Percentiles rank a stretch among this genome's conserved stretches.
Conservation (phyloP, 1,140 invertebrate species). For the Whitmania pigra region DNA sequence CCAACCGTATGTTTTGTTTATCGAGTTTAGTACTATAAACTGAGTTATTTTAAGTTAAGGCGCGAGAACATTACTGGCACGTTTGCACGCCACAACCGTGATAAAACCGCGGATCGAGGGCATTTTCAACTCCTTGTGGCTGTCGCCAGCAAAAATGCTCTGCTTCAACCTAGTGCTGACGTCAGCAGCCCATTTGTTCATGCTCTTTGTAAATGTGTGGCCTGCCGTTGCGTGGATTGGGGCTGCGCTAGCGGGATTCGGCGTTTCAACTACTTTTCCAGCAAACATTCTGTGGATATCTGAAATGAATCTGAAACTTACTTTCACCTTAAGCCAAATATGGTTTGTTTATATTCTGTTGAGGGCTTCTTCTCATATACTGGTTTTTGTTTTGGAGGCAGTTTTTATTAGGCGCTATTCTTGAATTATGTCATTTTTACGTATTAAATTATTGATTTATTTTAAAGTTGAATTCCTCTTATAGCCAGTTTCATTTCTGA, state of each 20-base stretch:
- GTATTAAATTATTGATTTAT: background rate
- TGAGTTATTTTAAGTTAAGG: too few species aligned
- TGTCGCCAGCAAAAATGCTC: conserved; percentile 8
- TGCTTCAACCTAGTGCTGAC: conserved; percentile 10
- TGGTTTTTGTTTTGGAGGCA: background rate
- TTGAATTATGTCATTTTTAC: background rate
- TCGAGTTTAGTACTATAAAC: too few species aligned
- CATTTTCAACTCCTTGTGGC: background rate
- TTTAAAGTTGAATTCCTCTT: background rate
- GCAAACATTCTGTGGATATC: conserved; percentile 16
- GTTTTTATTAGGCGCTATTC: background rate
- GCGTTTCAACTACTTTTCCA: conserved; percentile 15
- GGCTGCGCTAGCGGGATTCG: background rate
- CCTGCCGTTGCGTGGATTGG: background rate
- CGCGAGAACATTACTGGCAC: background rate
- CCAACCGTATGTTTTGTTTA: too few species aligned
- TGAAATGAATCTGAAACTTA: background rate
- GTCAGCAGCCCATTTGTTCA: background rate
- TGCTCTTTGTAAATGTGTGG: background rate
- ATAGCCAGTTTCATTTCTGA: background rate
- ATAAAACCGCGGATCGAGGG: too few species aligned
- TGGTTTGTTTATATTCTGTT: conserved; percentile 12
- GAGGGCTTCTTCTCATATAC: background rate
- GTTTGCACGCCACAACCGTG: too few species aligned
- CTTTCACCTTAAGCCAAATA: background rate